Percentiles rank a stretch among this genome's conserved stretches.
Evolutionary conservation across 2,797 vertebrate genomes (phyloP).

Genomic region (Clarias pachynema): DNA sequence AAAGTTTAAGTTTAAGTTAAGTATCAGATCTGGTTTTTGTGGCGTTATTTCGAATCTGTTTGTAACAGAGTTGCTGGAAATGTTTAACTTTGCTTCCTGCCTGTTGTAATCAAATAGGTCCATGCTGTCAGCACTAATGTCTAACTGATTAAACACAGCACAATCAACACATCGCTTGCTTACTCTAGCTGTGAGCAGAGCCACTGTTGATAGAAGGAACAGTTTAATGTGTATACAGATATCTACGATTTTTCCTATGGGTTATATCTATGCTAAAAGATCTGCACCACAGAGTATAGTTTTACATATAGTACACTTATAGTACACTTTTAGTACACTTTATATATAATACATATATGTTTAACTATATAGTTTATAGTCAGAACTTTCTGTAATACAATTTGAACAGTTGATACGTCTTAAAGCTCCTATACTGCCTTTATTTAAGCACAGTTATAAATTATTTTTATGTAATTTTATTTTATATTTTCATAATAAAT

Average conservation of each 20-base stretch:
- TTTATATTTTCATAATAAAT: too few species aligned
- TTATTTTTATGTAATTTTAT: neutral
- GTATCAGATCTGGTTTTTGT: neutral
- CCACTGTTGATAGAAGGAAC: neutral
- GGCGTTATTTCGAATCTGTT: conserved; percentile 19
- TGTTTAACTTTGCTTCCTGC: conserved; percentile 77
- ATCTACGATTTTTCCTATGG: neutral
- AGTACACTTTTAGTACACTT: too few species aligned
- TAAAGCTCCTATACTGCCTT: neutral
- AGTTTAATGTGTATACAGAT: neutral
- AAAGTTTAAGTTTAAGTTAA: neutral
- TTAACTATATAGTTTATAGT: neutral
- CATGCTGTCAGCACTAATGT: conserved; percentile 67
- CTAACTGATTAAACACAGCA: conserved; percentile 59
- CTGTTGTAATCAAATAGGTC: conserved; percentile 58
- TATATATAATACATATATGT: too few species aligned
- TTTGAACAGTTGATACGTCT: neutral
- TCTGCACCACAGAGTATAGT: neutral
- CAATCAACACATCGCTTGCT: conserved; percentile 7
- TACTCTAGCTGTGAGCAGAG: conserved; percentile 28
- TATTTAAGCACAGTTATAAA: neutral
- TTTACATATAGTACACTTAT: too few species aligned
- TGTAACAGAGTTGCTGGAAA: conserved; percentile 57
- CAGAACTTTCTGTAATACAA: neutral
- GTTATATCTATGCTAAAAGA: neutral